Evolutionary conservation across 2,888 invertebrate species (phyloP), one percentile per base, ranked within the genome.

Genomic region (Fabriciana adippe): DNA sequence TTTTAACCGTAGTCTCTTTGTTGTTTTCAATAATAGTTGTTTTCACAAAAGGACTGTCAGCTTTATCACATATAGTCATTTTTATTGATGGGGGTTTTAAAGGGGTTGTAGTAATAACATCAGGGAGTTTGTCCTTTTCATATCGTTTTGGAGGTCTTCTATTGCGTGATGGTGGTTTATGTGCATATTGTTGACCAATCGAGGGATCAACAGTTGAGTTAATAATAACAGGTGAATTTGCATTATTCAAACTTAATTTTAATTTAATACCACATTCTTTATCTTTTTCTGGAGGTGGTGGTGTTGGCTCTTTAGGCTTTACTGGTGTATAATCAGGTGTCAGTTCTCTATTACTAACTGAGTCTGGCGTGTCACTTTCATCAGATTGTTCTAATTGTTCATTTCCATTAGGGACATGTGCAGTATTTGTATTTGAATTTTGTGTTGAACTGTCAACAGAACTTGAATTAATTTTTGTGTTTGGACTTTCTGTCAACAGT

Each of bases 31-130:
- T 86, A 72, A 90, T 86, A 35, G 91, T 92, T 53, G 90, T 87
- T 76, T 92, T 92, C 13, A 92, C 87, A 87, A 92, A 92, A 69
- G 92, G 88, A 72, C 87, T 92, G 64, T 92, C 91, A 66, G 92
- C 89, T 83, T 90, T 89, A 75, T 92, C 92, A 85, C 92, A 92
- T 76, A 92, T 92, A 48, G 92, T 92, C 88, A 92, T 92, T 83
- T 89, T 92, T 64, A 92, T 92, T 65, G 90, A 85, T 61, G 90
- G 92, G 47, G 84, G 81, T 76, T 86, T 90, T 35, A 81, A 76
- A 69, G 72, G 81, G 48, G 70, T 57, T 11, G 67, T 54, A 68
- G 76, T 68, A 47, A 66, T 55, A 69, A 76, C 69, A 51, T 85
- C 87, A 68, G 68, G 53, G 61, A 70, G 74, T 69, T 68, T 71